Percentiles rank a stretch among this genome's conserved stretches.
Conservation (phyloP, 2,888 invertebrate genomes). For the Eilema depressum region DNA sequence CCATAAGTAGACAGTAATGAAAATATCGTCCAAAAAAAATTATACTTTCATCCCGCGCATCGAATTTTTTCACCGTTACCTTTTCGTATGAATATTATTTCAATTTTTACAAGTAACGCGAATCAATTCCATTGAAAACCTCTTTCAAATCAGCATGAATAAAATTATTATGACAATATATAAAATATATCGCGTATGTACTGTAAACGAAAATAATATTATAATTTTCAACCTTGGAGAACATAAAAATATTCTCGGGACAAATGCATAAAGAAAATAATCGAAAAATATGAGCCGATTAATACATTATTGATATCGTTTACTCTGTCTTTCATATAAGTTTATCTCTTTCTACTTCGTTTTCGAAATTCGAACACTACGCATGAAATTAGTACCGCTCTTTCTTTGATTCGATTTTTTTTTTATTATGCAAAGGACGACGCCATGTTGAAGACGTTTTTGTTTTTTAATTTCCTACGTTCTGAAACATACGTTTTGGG, state of each 20-base stretch:
- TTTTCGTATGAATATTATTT: background rate
- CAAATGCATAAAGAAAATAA: slow-evolving; percentile 74
- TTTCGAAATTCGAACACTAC: slow-evolving; percentile 79
- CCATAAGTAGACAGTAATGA: background rate
- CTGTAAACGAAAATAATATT: slow-evolving; percentile 46
- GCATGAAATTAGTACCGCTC: slow-evolving; percentile 84
- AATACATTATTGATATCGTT: slow-evolving; percentile 79
- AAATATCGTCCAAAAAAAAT: background rate
- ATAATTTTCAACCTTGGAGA: slow-evolving; percentile 33
- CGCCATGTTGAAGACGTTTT: slow-evolving; percentile 75
- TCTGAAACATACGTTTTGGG: slow-evolving; percentile 68
- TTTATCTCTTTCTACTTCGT: slow-evolving; percentile 66
- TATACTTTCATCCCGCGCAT: background rate
- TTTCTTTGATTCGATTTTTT: slow-evolving; percentile 81
- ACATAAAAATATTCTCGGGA: slow-evolving; percentile 47
- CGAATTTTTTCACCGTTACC: background rate
- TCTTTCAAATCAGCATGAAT: slow-evolving; percentile 31
- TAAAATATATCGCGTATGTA: slow-evolving; percentile 43
- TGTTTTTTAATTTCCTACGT: slow-evolving; percentile 66
- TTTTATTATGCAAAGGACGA: slow-evolving; percentile 70
- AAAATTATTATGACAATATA: slow-evolving; percentile 38
- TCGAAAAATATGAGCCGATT: slow-evolving; percentile 82
- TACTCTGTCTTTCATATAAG: slow-evolving; percentile 52
- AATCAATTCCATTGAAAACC: slow-evolving; percentile 21
- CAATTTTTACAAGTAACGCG: slow-evolving; percentile 5